Base-by-base conservation (phyloP, 2,797 vertebrate genomes). In the Tragelaphus oryx region DNA sequence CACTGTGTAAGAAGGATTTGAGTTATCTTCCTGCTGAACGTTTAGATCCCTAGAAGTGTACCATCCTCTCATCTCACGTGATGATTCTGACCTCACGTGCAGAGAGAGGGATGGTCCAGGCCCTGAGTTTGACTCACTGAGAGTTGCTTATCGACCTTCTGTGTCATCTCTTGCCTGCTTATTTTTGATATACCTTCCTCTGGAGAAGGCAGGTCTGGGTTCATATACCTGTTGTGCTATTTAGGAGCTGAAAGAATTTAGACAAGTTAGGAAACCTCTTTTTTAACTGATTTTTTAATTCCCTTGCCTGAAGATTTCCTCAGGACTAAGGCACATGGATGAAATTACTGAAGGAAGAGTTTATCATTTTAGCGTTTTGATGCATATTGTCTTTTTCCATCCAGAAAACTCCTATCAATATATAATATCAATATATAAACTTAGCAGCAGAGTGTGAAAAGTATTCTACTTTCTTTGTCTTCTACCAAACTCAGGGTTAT, bases 391-490 rank as follows among this genome's bases (percentile, higher is more conserved):
- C n/a, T 59, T 78, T 65, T 59, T 44, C 26, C 16, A 2, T 60
- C 37, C 17, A 48, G 86, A 95, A 62, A 57, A 17, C 20, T 57
- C 54, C 33, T 28, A 4, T 33, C 12, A n/a, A 17, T 46, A 7
- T 59, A n/a, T 68, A 74, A 30, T 22, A 6, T 37, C 11, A 30
- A 10, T 46, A 10, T 60, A n/a, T 62, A 75, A 37, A 74, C 16
- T 37, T 28, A 17, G 10, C 22, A 86, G 41, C 22, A 74, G 60
- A 78, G 48, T 65, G n/a, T 76, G 33, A 83, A 85, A 59, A 54
- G 50, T n/a, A 28, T 48, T 48, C 44, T 95, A 26, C 22, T 79
- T 83, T 86, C 33, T 3, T 91, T 92, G 91, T 84, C 60, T 81
- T 52, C 26, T 44, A 14, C 6, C 75, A 46, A 79, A 82, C 48